Evolutionary conservation across 2,888 invertebrate genomes (phyloP).

Genomic region (Agonopterix alstromeriana): DNA sequence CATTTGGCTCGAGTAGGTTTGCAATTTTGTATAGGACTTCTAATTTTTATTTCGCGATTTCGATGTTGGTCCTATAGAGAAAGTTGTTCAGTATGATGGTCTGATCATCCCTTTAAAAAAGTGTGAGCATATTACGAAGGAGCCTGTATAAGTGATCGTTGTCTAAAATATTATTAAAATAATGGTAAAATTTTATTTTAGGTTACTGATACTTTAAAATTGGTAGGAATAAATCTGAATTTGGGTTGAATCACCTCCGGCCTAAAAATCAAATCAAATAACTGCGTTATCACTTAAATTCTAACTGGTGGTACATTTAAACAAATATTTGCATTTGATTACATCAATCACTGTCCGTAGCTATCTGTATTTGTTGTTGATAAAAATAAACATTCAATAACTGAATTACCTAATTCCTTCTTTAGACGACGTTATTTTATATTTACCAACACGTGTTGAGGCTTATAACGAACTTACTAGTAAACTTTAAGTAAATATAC

Average conservation of each 20-base stretch:
- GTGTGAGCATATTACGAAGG: too few species aligned
- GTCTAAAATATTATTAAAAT: too few species aligned
- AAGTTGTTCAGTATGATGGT: too few species aligned
- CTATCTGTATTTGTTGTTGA: constrained; percentile 31
- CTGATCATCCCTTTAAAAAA: too few species aligned
- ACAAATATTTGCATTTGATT: constrained; percentile 8
- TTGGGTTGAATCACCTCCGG: neutral
- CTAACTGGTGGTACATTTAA: neutral
- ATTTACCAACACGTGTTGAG: constrained; percentile 61
- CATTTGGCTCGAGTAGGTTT: too few species aligned
- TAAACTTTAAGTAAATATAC: neutral
- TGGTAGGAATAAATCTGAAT: neutral
- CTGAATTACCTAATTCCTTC: constrained; percentile 49
- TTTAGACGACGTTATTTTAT: constrained; percentile 29
- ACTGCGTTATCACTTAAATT: constrained; percentile 2
- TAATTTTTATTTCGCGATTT: too few species aligned
- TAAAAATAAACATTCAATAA: constrained; percentile 44
- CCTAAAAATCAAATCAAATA: constrained; percentile 5
- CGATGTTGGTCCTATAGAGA: too few species aligned
- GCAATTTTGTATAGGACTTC: too few species aligned
- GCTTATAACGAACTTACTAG: neutral
- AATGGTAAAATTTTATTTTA: too few species aligned
- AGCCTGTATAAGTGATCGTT: too few species aligned
- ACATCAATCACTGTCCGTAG: constrained; percentile 47
- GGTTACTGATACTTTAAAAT: too few species aligned